Conservation (phyloP, 1,140 invertebrate species). For the Zaprionus davidi region DNA sequence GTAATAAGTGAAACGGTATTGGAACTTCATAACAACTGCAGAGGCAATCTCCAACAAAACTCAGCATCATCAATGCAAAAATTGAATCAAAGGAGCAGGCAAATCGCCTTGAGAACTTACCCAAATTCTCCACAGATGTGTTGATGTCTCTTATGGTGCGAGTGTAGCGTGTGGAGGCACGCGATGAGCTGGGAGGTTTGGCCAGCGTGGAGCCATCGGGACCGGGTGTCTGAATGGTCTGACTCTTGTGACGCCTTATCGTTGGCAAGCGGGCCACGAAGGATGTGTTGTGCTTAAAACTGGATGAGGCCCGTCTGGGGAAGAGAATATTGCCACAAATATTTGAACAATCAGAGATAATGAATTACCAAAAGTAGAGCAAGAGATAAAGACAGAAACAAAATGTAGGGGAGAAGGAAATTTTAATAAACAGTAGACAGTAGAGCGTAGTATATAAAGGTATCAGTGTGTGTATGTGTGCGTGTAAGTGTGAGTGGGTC, state of each 20-base stretch:
- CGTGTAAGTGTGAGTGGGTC: constrained; percentile 9
- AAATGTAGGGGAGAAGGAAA: background rate
- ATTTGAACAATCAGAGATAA: constrained; percentile 25
- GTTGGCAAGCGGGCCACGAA: constrained; percentile 94
- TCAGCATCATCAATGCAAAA: constrained; percentile 56
- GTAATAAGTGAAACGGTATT: constrained; percentile 42
- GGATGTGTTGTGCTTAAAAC: constrained; percentile 95
- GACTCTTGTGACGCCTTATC: constrained; percentile 92
- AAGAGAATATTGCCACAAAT: constrained; percentile 24
- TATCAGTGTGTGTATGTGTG: constrained; percentile 14
- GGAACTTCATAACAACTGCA: constrained; percentile 42
- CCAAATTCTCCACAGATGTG: constrained; percentile 89
- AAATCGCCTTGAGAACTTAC: constrained; percentile 84
- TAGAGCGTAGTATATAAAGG: constrained; percentile 27
- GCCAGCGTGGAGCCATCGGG: constrained; percentile 74
- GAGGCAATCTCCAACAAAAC: constrained; percentile 57
- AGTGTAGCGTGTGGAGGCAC: constrained; percentile 84
- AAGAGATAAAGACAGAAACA: constrained; percentile 8
- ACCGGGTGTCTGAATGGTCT: constrained; percentile 89
- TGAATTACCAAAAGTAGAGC: background rate
- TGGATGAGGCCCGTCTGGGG: constrained; percentile 88
- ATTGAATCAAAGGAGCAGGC: constrained; percentile 31
- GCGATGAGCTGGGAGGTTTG: constrained; percentile 82
- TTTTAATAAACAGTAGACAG: constrained; percentile 30
- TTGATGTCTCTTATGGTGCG: constrained; percentile 89